Conservation (phyloP, 2,797 vertebrate genomes). For the Furcifer pardalis region DNA sequence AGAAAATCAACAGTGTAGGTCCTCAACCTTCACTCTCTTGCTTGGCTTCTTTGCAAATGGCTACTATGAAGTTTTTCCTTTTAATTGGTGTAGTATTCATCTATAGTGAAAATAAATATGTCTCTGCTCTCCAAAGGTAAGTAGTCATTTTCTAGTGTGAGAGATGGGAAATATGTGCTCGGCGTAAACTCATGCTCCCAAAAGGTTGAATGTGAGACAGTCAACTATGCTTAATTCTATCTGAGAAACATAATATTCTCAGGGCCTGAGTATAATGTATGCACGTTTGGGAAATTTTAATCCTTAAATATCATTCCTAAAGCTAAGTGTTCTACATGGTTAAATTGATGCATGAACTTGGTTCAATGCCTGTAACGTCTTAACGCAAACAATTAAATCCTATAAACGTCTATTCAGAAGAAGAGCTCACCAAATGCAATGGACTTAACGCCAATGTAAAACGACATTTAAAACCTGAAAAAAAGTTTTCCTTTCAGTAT, state of each 20-base stretch:
- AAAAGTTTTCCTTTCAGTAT: neutral
- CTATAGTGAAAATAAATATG: neutral
- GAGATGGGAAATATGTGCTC: neutral
- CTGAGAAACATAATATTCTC: neutral
- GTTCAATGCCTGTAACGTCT: neutral
- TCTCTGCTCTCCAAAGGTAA: conserved; percentile 22
- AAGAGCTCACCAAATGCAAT: neutral
- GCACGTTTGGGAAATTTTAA: neutral
- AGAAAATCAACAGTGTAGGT: conserved; percentile 30
- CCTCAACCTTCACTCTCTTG: neutral
- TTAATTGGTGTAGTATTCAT: conserved; percentile 6
- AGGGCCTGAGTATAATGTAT: neutral
- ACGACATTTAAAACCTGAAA: neutral
- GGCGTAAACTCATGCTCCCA: neutral
- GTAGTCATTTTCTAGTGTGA: conserved; percentile 11
- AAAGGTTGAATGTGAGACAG: neutral
- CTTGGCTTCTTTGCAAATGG: conserved; percentile 20
- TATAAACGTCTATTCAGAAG: neutral
- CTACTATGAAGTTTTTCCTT: conserved; percentile 28
- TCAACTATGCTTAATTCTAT: neutral
- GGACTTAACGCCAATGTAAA: neutral
- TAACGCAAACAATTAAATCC: neutral
- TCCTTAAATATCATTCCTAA: neutral
- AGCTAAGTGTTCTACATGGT: neutral
- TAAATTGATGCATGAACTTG: neutral